Base-by-base conservation (phyloP, 2,888 invertebrate genomes). In the Lysandra bellargus region DNA sequence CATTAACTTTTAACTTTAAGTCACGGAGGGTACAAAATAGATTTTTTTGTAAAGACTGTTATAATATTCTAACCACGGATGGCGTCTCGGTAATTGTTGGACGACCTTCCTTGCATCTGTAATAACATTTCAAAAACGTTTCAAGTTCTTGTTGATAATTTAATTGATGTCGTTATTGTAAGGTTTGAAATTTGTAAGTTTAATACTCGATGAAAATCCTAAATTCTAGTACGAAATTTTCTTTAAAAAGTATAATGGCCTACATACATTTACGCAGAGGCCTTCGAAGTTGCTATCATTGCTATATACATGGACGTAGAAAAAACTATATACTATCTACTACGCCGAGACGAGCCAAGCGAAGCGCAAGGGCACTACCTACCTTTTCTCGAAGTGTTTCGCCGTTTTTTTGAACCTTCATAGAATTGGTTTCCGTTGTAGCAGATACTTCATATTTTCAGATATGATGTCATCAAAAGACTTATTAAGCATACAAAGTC, bases 21-120 rank as follows among this genome's bases (percentile, higher is more conserved):
- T 9, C 64, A 64, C 30, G 9, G 61, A 64, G 30, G 12, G 2
- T 69, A 30, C 30, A 33, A 69, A 64, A 30, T 30, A 64, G 3
- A 30, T 30, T 33, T 69, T 30, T 69, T 69, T 69, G 33, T 14
- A 69, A 37, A 14, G 14, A 17, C 33, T 69, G 30, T 64, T 12
- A 9, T 30, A 64, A 33, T 30, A 69, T 69, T 69, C 69, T 37
- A 33, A 33, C 33, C 69, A 69, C 69, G 69, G 37, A 14, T 33
- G 69, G 33, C 33, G 37, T 37, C 69, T 69, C 30, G 69, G 69
- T 69, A 69, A 69, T 69, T 69, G 69, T 69, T 69, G 69, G 37
- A 37, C 33, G 33, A 69, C 69, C 2, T 14, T 17, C 1, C 14
- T 37, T 6, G 69, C 69, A 69, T 69, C 5, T 12, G 33, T 33